A percentile compares a stretch with the other conserved stretches of the same genome.
phyloP scores from a whole-genome alignment of 2,113 vertebrate genomes.

The Elanoides forficatus region DNA sequence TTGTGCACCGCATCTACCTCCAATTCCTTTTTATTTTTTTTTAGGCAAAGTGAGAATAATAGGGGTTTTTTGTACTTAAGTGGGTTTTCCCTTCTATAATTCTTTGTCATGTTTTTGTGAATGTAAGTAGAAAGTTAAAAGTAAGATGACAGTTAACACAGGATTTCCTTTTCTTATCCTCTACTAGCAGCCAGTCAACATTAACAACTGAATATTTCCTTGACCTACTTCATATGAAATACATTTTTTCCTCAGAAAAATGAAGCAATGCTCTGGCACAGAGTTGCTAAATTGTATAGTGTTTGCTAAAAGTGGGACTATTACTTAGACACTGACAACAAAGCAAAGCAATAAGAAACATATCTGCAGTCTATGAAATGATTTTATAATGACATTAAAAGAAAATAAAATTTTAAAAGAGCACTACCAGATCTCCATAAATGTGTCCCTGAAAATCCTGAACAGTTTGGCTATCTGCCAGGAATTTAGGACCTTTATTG shows the following conservation, averaged over 20 bases:
- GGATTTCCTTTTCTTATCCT: not conserved
- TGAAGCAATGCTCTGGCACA: not conserved
- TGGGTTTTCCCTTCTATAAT: not conserved
- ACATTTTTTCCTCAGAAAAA: not conserved
- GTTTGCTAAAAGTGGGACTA: not conserved
- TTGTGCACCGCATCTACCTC: not conserved
- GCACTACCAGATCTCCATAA: not conserved
- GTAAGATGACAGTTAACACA: not conserved
- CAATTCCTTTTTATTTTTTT: not conserved
- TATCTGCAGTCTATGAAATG: not conserved
- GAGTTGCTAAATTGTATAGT: not conserved
- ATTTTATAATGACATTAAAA: constrained; percentile 3
- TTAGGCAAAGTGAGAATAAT: not conserved
- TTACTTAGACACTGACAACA: not conserved
- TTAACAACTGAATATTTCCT: not conserved
- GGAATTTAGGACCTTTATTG: not conserved
- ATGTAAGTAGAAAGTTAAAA: not conserved
- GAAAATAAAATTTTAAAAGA: not conserved
- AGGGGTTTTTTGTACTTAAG: not conserved
- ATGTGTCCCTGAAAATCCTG: not conserved
- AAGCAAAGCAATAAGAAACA: not conserved
- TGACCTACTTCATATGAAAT: not conserved
- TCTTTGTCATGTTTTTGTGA: not conserved
- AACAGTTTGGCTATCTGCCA: not conserved
- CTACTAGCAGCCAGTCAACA: not conserved